Percentiles rank a stretch among this genome's conserved stretches.
Conservation (phyloP, 2,888 invertebrate genomes). For the Morpho helenor region DNA sequence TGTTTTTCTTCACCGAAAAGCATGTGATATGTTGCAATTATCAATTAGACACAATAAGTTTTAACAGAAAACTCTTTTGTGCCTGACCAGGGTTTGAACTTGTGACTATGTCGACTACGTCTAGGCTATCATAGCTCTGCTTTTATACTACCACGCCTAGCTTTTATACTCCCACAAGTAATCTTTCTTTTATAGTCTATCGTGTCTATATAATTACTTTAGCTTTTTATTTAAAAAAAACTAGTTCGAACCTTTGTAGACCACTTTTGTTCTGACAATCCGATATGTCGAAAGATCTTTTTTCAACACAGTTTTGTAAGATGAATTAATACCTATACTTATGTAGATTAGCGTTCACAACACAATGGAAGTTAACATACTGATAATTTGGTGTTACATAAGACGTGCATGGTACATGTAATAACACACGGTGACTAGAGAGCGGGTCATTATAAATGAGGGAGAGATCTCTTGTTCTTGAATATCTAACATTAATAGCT, state of each 20-base stretch:
- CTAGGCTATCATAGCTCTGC: too few species aligned
- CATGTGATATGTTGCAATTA: too few species aligned
- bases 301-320: slow-evolving; percentile 74
- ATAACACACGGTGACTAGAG: slow-evolving; percentile 54
- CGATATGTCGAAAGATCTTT: slow-evolving; percentile 58
- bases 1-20: too few species aligned
- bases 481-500: slow-evolving; percentile 53
- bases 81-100: too few species aligned
- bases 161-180: too few species aligned
- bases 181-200: too few species aligned
- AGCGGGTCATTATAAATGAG: slow-evolving; percentile 68
- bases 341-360: slow-evolving; percentile 69
- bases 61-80: too few species aligned
- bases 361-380: slow-evolving; percentile 72
- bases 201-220: too few species aligned
- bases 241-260: too few species aligned
- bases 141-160: too few species aligned
- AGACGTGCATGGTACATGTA: slow-evolving; percentile 61
- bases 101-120: too few species aligned
- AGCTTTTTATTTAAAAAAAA: background rate
- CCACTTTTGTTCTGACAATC: slow-evolving; percentile 1
- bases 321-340: slow-evolving; percentile 77
- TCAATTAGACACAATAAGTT: too few species aligned
- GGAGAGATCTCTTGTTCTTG: slow-evolving; percentile 52
- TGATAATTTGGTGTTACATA: slow-evolving; percentile 72